Evolutionary conservation across 23 tunicate genomes (phyloP), one percentile per base, ranked within the genome.

Genomic region (Trididemnum clinides): DNA sequence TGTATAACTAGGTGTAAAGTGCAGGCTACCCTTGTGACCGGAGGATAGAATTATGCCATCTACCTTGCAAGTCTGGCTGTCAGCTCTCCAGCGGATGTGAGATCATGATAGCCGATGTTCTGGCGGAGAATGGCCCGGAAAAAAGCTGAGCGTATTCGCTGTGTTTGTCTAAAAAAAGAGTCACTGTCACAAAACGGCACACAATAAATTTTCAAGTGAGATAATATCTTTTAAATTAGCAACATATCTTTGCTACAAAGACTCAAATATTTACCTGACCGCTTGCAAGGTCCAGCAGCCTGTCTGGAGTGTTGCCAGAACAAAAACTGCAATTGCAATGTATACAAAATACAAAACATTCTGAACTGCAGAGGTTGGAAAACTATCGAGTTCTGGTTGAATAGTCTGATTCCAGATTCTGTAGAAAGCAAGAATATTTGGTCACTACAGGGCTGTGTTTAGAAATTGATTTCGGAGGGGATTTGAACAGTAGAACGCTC

Each of bases 111-210:
- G 12, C 91, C 96, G 30, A 89, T 89, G 50, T 96, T 93, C 64
- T 96, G 99, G 18, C 99, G 87, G 49, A 96, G 39, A 73, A 96
- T 80, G 2, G 96, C 31, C 21, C 70, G 74, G 63, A 96, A 91
- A 75, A 85, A 96, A 7, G 76, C 89, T 1, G 83, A 51, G 30
- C 99, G 59, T 1, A 90, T 86, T 37, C 51, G 69, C 36, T 85
- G 85, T 12, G 78, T 57, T 75, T 97, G 99, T 57, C 98, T 93
- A 77, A n/a, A n/a, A n/a, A n/a, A n/a, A n/a, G n/a, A n/a, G n/a
- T n/a, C n/a, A n/a, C n/a, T n/a, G n/a, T n/a, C n/a, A n/a, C n/a
- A n/a, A n/a, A n/a, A n/a, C n/a, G n/a, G n/a, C n/a, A n/a, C n/a
- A n/a, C n/a, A n/a, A n/a, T n/a, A n/a, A n/a, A n/a, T n/a, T n/a